Evolutionary conservation across 1,140 invertebrate genomes (phyloP).

Genomic region (Cydia strobilella): DNA sequence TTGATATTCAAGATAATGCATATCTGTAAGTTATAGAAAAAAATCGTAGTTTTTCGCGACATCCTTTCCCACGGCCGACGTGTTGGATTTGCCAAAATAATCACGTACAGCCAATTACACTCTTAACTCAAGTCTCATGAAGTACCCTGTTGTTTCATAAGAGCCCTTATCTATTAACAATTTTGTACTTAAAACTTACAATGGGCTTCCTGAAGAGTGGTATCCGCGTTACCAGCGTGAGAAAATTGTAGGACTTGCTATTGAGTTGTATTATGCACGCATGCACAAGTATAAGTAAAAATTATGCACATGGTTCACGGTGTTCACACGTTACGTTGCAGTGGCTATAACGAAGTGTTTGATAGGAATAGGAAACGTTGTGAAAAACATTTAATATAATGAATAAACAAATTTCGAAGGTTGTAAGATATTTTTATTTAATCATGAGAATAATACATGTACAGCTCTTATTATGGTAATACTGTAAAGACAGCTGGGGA

Average conservation of each 20-base stretch:
- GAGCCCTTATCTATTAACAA: slow-evolving; percentile 28
- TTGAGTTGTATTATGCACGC: slow-evolving; percentile 4
- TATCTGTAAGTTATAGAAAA: background rate
- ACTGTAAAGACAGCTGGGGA: no score
- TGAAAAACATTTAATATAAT: no score
- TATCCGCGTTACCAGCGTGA: slow-evolving; percentile 18
- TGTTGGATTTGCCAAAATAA: slow-evolving; percentile 55
- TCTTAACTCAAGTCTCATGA: slow-evolving; percentile 46
- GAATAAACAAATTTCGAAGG: no score
- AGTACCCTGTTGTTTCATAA: background rate
- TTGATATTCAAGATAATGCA: background rate
- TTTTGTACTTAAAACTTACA: slow-evolving; percentile 32
- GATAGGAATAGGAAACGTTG: no score
- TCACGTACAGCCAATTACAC: slow-evolving; percentile 55
- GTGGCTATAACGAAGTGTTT: background rate
- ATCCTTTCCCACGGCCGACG: slow-evolving; percentile 61
- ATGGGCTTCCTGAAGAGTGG: slow-evolving; percentile 35
- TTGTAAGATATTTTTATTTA: no score
- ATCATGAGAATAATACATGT: no score
- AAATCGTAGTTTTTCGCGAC: slow-evolving; percentile 35
- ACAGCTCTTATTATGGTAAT: no score
- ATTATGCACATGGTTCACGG: no score
- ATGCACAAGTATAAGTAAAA: background rate
- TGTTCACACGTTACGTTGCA: background rate
- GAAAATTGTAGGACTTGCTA: slow-evolving; percentile 12